phyloP scores from a whole-genome alignment of 2,888 invertebrate genomes.

The Drosophila mulleri region DNA sequence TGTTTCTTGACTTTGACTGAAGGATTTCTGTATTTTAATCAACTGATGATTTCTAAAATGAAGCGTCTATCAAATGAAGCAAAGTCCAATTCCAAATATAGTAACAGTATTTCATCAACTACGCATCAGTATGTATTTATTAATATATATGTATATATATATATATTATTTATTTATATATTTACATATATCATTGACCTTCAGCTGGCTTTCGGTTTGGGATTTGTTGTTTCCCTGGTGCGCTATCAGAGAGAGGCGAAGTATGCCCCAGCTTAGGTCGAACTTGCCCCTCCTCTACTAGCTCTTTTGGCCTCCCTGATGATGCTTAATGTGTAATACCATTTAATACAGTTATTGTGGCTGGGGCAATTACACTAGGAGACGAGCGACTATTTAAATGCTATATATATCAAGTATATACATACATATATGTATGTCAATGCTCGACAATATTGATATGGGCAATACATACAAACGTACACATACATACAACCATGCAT shows the following conservation, averaged over 20 bases:
- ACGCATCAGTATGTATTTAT: too few relatives aligned
- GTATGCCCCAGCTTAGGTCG: constrained; percentile 2
- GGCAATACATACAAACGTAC: constrained; percentile 9
- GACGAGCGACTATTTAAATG: constrained; percentile 24
- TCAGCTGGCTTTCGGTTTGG: constrained; percentile 9
- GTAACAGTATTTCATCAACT: background rate
- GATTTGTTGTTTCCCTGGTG: background rate
- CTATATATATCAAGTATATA: constrained; percentile 27
- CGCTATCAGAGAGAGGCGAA: constrained; percentile 19
- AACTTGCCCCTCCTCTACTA: background rate
- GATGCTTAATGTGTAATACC: constrained; percentile 26
- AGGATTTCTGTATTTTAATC: background rate
- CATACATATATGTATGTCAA: constrained; percentile 40
- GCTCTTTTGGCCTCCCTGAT: too few relatives aligned
- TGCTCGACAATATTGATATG: constrained; percentile 50
- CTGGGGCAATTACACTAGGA: constrained; percentile 35
- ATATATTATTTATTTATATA: background rate
- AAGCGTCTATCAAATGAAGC: background rate
- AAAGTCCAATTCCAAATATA: background rate
- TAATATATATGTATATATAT: background rate
- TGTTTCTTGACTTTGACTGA: background rate
- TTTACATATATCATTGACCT: constrained; percentile 27
- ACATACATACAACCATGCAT: too few relatives aligned
- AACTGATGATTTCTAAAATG: background rate
- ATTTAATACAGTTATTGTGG: constrained; percentile 46